Conservation (phyloP, 2,113 vertebrate genomes). For the Larimichthys crocea region DNA sequence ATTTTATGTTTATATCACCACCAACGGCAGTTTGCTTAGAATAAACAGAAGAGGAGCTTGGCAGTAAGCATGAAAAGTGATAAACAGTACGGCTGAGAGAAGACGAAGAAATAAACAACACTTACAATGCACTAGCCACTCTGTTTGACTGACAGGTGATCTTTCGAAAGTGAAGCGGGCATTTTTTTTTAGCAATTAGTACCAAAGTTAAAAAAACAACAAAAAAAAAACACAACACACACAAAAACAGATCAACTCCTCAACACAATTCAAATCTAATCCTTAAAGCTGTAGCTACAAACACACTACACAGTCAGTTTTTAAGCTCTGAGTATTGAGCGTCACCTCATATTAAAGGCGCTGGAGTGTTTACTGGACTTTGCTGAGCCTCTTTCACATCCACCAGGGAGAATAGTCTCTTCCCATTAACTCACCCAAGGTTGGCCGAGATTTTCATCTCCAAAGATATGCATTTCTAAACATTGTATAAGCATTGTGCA, state of each 20-base stretch:
- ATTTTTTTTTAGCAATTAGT: conserved; percentile 29
- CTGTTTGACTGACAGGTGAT: conserved; percentile 43
- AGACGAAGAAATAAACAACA: conserved; percentile 31
- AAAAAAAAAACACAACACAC: not conserved
- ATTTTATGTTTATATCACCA: conserved; percentile 53
- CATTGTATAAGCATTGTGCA: conserved; percentile 81
- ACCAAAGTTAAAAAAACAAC: not conserved
- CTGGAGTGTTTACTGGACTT: conserved; percentile 65
- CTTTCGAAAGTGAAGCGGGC: not conserved
- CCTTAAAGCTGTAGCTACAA: conserved; percentile 38
- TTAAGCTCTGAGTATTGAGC: conserved; percentile 27
- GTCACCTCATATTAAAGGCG: conserved; percentile 46
- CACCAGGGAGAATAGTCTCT: conserved; percentile 53
- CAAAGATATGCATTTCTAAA: conserved; percentile 78
- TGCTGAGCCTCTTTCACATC: conserved; percentile 50
- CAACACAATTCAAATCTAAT: conserved; percentile 28
- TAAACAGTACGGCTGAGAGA: conserved; percentile 33
- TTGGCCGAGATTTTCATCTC: conserved; percentile 71
- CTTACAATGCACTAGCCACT: conserved; percentile 7
- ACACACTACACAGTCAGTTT: conserved; percentile 16
- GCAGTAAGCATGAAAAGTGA: conserved; percentile 29
- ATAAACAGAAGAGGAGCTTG: conserved; percentile 54
- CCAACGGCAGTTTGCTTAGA: conserved; percentile 3
- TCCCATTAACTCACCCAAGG: conserved; percentile 72
- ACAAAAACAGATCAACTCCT: conserved; percentile 16